A percentile compares a stretch with the other conserved stretches of the same genome.
Evolutionary conservation across 2,888 invertebrate species (phyloP).

Genomic region (Limenitis camilla): DNA sequence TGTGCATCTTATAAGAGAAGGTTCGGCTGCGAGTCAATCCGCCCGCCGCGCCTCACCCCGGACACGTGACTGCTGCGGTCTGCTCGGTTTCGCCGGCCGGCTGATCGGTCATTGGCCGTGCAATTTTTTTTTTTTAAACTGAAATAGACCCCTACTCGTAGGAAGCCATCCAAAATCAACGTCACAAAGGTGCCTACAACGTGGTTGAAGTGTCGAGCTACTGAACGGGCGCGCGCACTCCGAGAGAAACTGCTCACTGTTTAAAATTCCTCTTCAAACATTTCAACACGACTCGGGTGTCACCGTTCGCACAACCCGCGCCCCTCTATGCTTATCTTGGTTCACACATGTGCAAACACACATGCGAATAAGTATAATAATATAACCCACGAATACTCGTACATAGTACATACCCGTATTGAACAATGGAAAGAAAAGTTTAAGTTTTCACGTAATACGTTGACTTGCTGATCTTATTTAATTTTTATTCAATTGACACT

Average conservation of each 20-base stretch:
- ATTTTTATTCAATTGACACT: no score
- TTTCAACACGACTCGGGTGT: constrained; percentile 42
- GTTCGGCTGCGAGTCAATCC: constrained; percentile 59
- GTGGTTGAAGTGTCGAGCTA: constrained; percentile 22
- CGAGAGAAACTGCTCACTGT: constrained; percentile 21
- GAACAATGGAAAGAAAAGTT: no score
- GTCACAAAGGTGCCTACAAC: constrained; percentile 40
- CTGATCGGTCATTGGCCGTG: constrained; percentile 67
- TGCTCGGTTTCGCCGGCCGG: constrained; percentile 62
- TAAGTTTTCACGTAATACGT: no score
- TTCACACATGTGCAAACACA: constrained; percentile 9
- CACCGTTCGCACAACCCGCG: constrained; percentile 35
- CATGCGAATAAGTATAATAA: not conserved
- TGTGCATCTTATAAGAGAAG: constrained; percentile 72
- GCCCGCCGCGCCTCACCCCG: constrained; percentile 72
- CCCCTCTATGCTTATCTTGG: constrained; percentile 24
- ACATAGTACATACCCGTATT: no score
- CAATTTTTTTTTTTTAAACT: constrained; percentile 51
- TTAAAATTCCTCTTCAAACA: constrained; percentile 38
- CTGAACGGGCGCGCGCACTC: constrained; percentile 29
- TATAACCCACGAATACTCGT: no score
- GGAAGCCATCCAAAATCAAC: constrained; percentile 49
- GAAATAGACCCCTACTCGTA: constrained; percentile 53
- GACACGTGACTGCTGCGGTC: constrained; percentile 70
- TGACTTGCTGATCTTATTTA: no score